These are phyloP conservation scores for Fukomys damarensis DNA, from an alignment of 2,113 vertebrate species.

Conservation along the genomic window DNA sequence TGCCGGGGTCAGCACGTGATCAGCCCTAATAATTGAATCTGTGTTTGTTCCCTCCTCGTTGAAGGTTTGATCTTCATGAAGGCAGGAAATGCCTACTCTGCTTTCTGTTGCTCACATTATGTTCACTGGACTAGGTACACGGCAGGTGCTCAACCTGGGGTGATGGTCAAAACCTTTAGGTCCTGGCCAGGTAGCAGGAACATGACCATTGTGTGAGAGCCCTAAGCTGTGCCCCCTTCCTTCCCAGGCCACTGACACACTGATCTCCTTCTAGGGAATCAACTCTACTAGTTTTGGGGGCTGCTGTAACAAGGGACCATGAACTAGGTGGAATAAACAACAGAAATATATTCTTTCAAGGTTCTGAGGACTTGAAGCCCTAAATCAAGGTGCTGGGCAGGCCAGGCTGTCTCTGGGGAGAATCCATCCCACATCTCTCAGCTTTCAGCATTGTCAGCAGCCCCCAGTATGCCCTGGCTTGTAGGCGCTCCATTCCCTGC, in stretches of 20 bases:
- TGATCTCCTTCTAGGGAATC: neutral
- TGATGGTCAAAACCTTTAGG: neutral
- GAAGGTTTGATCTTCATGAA: neutral
- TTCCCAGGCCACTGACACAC: neutral
- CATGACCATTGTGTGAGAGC: rapidly evolving
- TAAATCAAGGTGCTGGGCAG: neutral
- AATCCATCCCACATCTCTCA: neutral
- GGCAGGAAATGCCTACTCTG: neutral
- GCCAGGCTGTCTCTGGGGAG: neutral
- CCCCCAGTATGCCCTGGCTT: neutral
- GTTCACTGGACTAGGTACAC: neutral
- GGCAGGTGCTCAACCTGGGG: neutral
- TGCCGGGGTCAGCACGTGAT: neutral
- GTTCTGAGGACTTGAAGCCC: neutral
- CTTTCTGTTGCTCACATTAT: neutral
- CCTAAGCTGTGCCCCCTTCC: no score
- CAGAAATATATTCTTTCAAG: neutral
- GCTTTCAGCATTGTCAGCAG: neutral
- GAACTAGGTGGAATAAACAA: no score
- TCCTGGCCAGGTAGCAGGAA: neutral
- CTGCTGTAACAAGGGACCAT: neutral
- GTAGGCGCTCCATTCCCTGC: neutral
- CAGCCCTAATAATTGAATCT: neutral
- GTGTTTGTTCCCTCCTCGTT: neutral
- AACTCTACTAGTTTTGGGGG: neutral